These are phyloP conservation scores for Upupa epops DNA, from an alignment of 2,113 vertebrate genomes.

Conservation along the genomic window DNA sequence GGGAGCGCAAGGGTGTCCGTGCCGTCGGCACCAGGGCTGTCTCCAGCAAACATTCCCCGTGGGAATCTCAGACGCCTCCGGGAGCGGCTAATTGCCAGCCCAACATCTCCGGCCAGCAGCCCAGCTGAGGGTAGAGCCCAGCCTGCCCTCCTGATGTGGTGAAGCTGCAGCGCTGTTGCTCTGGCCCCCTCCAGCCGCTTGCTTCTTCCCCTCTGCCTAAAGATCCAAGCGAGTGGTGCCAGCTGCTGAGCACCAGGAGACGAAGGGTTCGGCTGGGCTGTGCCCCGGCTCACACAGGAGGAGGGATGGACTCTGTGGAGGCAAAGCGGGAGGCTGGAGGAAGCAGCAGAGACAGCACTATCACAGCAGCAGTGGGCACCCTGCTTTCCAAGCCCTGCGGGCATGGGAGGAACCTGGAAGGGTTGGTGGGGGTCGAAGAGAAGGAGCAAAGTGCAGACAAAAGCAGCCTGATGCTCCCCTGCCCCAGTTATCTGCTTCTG, in stretches of 20 bases:
- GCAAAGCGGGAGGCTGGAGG: not conserved
- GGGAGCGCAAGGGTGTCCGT: no score
- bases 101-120: not conserved
- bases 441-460: not conserved
- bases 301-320: not conserved
- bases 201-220: not conserved
- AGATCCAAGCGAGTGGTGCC: not conserved
- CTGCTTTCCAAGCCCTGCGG: not conserved
- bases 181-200: not conserved
- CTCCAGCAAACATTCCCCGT: not conserved
- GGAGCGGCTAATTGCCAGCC: not conserved
- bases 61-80: not conserved
- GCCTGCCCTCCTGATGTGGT: not conserved
- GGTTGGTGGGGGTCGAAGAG: not conserved
- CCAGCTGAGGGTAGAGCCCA: not conserved
- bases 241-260: not conserved
- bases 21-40: not conserved
- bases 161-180: not conserved
- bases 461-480: not conserved
- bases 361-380: no score
- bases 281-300: not conserved
- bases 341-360: not conserved
- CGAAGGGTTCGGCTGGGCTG: no score
- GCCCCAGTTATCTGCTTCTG: not conserved
- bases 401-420: not conserved